Percentiles rank a stretch among this genome's conserved stretches.
These are phyloP conservation scores for Zaprionus lachaisei DNA, from an alignment of 1,140 invertebrate species.

Conservation along the genomic window DNA sequence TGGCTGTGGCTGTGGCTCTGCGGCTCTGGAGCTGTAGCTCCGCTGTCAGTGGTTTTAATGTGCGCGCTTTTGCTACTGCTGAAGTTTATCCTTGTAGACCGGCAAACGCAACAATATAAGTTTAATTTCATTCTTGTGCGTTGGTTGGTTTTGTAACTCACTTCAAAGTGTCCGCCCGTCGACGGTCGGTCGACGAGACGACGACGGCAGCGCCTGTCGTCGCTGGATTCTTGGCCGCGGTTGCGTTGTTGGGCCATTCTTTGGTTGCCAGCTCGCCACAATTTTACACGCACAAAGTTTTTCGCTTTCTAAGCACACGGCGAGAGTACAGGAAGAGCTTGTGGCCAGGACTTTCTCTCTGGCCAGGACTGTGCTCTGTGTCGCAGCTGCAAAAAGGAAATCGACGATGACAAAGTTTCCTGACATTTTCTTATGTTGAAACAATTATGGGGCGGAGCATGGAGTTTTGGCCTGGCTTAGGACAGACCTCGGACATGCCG, in stretches of 20 bases:
- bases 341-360: conserved; percentile 23
- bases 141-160: conserved; percentile 49
- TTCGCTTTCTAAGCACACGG: conserved; percentile 55
- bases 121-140: conserved; percentile 73
- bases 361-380: conserved; percentile 27
- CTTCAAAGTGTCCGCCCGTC: conserved; percentile 64
- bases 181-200: background rate
- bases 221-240: conserved; percentile 54
- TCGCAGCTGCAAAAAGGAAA: conserved; percentile 61
- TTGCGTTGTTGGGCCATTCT: conserved; percentile 57
- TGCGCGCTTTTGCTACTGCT: conserved; percentile 7
- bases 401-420: conserved; percentile 65
- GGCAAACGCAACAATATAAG: conserved; percentile 76
- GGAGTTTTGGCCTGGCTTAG: conserved; percentile 30
- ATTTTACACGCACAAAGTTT: conserved; percentile 81
- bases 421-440: conserved; percentile 78
- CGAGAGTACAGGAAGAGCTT: conserved; percentile 22
- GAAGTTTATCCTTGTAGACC: conserved; percentile 70
- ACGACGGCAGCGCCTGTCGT: conserved; percentile 20
- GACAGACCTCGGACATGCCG: conserved; percentile 58
- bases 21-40: conserved; percentile 62
- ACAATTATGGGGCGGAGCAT: conserved; percentile 59
- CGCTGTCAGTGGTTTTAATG: conserved; percentile 31
- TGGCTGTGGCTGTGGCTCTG: conserved; percentile 39
- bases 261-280: conserved; percentile 66